phyloP scores from a whole-genome alignment of 2,888 invertebrate species.

The Cryptops parisi region DNA sequence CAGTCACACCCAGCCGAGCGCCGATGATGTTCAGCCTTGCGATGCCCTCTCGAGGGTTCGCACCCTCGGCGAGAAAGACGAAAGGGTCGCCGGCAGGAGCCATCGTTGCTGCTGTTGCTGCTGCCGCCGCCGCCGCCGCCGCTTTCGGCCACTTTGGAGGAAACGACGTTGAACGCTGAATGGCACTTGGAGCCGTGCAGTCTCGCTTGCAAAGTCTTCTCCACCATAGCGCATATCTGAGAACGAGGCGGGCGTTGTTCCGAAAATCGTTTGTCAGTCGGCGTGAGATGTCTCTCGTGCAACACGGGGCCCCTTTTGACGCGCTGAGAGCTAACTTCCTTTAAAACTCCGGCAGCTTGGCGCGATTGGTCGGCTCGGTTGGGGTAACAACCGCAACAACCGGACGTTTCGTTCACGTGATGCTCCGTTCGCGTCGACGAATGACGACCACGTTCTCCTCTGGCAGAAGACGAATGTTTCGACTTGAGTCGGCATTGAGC shows the following conservation, averaged over 20 bases:
- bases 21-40: no score
- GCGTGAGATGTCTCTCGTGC: background rate
- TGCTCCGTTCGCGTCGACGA: background rate
- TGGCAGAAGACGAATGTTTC: no score
- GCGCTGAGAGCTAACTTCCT: background rate
- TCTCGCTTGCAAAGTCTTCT: background rate
- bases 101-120: no score
- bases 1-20: no score
- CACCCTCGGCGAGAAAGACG: no score
- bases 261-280: background rate
- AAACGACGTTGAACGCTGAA: no score
- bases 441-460: background rate
- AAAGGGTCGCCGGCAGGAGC: no score
- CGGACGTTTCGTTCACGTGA: background rate
- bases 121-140: no score
- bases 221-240: background rate
- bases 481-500: background rate
- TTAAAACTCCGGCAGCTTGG: background rate
- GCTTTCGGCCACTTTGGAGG: no score
- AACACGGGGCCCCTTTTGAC: no score
- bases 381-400: background rate
- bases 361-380: background rate
- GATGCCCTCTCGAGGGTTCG: no score
- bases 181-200: no score
- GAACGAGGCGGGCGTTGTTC: background rate